phyloP scores from a whole-genome alignment of 2,888 invertebrate genomes.

The Aporophyla nigra region DNA sequence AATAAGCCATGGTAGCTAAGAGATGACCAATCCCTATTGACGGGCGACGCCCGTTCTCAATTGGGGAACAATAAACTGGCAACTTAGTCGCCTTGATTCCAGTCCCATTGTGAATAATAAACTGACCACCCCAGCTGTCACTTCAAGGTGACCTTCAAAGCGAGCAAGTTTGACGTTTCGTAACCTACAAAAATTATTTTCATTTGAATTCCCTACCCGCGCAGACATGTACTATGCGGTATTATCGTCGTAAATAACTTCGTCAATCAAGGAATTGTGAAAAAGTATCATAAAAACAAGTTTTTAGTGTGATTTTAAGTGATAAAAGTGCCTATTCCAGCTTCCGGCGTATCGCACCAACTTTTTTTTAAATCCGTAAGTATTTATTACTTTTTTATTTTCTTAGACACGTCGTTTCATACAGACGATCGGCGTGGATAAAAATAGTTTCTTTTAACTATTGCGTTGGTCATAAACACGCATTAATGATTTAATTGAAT shows the following conservation, averaged over 20 bases:
- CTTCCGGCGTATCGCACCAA: conserved; percentile 52
- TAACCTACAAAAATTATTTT: conserved; percentile 82
- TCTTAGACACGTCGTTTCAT: conserved; percentile 70
- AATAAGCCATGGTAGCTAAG: too few species aligned
- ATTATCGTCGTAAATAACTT: conserved; percentile 77
- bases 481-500: conserved; percentile 9
- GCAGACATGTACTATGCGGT: conserved; percentile 80
- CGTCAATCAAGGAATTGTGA: conserved; percentile 70
- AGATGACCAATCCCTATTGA: too few species aligned
- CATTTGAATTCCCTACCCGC: conserved; percentile 88
- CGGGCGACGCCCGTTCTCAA: too few species aligned
- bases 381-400: conserved; percentile 72
- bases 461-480: conserved; percentile 28
- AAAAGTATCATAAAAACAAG: conserved; percentile 73
- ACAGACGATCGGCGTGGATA: conserved; percentile 73
- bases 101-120: conserved; percentile 18
- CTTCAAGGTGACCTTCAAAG: conserved; percentile 88
- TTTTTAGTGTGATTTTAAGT: conserved; percentile 80
- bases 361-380: conserved; percentile 77
- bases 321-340: conserved; percentile 74
- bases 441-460: conserved; percentile 73
- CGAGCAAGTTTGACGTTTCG: conserved; percentile 83
- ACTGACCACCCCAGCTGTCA: conserved; percentile 74
- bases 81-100: neutral
- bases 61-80: neutral